Percentiles rank a stretch among this genome's conserved stretches.
Conservation (phyloP, 2,888 invertebrate genomes). For the Cryptus armator region DNA sequence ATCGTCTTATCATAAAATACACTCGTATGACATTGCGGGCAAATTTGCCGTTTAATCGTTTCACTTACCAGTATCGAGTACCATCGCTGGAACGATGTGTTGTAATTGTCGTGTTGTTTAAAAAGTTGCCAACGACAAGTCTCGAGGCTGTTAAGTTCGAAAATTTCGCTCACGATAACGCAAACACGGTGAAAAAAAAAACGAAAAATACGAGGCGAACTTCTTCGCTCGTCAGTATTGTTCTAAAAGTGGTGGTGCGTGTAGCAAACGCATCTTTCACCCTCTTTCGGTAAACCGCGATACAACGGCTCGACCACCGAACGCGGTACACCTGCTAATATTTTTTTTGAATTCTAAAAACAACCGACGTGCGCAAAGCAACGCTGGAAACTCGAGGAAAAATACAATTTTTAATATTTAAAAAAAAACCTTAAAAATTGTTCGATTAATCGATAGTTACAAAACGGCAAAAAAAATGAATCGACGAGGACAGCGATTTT, state of each 20-base stretch:
- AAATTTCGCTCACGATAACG: conserved; percentile 6
- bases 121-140: not conserved
- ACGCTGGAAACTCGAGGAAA: not conserved
- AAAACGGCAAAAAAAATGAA: not conserved
- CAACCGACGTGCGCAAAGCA: not conserved
- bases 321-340: not conserved
- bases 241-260: not conserved
- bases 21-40: conserved; percentile 34
- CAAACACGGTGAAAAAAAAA: not conserved
- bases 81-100: not conserved
- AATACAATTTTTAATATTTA: not conserved
- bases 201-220: not conserved
- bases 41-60: conserved; percentile 27
- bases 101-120: not conserved
- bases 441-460: conserved; percentile 20
- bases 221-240: not conserved
- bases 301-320: not conserved
- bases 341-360: not conserved
- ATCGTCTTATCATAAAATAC: conserved; percentile 53
- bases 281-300: conserved; percentile 11
- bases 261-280: not conserved
- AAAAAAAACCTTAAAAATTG: not conserved
- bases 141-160: not conserved
- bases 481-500: not conserved
- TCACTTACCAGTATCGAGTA: not conserved